Percentiles rank a stretch among this genome's conserved stretches.
These are phyloP conservation scores for Budorcas taxicolor DNA, from an alignment of 2,113 vertebrate species.

Conservation along the genomic window DNA sequence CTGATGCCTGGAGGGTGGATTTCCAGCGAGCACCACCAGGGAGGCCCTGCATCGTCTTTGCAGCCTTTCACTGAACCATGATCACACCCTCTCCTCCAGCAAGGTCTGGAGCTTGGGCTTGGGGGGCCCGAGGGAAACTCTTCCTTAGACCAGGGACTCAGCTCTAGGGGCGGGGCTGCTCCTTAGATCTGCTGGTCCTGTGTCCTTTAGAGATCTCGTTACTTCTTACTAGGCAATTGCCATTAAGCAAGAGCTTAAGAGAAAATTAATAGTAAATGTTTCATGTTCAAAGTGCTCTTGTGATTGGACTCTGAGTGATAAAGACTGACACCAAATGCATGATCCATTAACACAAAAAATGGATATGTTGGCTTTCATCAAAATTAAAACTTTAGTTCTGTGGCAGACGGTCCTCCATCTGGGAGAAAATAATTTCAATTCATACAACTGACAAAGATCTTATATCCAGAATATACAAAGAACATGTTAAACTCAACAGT, in stretches of 20 bases:
- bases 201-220: neutral
- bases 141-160: neutral
- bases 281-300: neutral
- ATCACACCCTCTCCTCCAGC: neutral
- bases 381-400: neutral
- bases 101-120: neutral
- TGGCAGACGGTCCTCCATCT: neutral
- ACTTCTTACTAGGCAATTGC: neutral
- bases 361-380: neutral
- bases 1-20: neutral
- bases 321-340: neutral
- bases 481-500: neutral
- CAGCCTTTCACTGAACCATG: neutral
- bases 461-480: neutral
- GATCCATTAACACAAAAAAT: neutral
- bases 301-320: neutral
- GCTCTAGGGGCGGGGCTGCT: neutral
- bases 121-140: rapidly evolving
- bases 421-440: neutral
- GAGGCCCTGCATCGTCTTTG: neutral
- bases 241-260: neutral
- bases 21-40: neutral
- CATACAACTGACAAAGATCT: neutral
- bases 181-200: no score
- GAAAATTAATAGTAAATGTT: neutral